Percentiles rank a stretch among this genome's conserved stretches.
phyloP scores from a whole-genome alignment of 2,113 vertebrate species.

The Orcinus orca region DNA sequence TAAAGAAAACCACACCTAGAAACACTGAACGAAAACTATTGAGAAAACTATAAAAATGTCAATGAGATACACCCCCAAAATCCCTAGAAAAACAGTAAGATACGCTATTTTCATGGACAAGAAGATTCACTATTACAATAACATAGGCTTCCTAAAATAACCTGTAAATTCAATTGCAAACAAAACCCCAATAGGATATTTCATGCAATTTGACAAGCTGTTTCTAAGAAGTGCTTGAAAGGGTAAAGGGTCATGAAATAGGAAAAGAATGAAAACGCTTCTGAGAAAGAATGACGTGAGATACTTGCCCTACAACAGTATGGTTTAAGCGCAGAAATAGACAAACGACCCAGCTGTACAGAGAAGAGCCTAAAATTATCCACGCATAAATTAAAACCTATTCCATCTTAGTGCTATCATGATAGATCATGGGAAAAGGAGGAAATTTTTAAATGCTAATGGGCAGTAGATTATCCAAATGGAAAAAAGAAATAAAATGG shows the following conservation, averaged over 20 bases:
- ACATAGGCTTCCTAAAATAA: not conserved
- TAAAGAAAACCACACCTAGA: not conserved
- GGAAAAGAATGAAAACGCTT: not conserved
- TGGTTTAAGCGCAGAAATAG: not conserved
- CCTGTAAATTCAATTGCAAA: not conserved
- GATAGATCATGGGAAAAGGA: not conserved
- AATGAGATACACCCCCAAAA: not conserved
- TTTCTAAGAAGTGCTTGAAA: not conserved
- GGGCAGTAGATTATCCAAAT: not conserved
- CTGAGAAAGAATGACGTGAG: not conserved
- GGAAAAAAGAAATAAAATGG: not conserved
- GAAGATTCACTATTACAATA: not conserved
- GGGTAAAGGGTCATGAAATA: not conserved
- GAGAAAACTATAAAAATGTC: not conserved
- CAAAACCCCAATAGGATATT: not conserved
- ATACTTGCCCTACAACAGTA: not conserved
- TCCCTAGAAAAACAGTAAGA: not conserved
- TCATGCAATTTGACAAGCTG: not conserved
- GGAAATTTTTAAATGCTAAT: not conserved
- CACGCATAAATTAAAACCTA: slow-evolving; percentile 18
- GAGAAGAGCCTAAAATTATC: slow-evolving; percentile 27
- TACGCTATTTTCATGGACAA: not conserved
- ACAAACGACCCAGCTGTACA: not conserved
- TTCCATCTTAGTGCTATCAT: not conserved
- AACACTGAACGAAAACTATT: not conserved